phyloP scores from a whole-genome alignment of 2,797 vertebrate species.

The Aulostomus chinensis region DNA sequence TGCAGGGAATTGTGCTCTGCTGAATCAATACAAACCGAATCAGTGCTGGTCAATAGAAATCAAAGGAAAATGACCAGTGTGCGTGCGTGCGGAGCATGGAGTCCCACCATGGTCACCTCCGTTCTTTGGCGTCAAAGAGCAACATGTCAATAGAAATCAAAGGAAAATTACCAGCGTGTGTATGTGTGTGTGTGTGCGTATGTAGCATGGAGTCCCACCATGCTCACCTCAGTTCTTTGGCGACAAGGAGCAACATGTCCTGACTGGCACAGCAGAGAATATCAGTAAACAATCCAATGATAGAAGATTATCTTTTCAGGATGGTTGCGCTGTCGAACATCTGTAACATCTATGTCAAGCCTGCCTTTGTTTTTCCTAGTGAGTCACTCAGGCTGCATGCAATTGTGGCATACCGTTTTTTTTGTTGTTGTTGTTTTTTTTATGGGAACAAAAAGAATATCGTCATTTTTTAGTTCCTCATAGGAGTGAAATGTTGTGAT shows the following conservation, averaged over 20 bases:
- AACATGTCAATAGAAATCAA: slow-evolving; percentile 13
- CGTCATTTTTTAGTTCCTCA: slow-evolving; percentile 30
- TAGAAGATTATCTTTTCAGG: slow-evolving; percentile 14
- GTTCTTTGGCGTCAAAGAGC: slow-evolving; percentile 6
- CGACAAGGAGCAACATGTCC: slow-evolving; percentile 15
- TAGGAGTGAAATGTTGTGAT: slow-evolving; percentile 38
- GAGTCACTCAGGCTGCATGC: slow-evolving; percentile 30
- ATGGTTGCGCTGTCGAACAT: slow-evolving; percentile 26
- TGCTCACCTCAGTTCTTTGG: slow-evolving; percentile 9
- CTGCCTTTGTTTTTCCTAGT: slow-evolving; percentile 19
- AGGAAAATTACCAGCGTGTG: too few relatives aligned
- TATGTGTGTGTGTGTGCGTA: too few relatives aligned
- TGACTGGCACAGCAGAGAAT: slow-evolving; percentile 7
- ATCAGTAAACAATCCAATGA: slow-evolving; percentile 33
- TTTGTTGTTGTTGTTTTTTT: too few relatives aligned
- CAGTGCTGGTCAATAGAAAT: slow-evolving; percentile 68
- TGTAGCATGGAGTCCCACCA: neutral
- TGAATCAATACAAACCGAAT: slow-evolving; percentile 76
- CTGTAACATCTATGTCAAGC: slow-evolving; percentile 35
- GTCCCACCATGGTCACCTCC: slow-evolving; percentile 1
- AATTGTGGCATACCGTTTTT: slow-evolving; percentile 32
- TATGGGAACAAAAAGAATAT: slow-evolving; percentile 26
- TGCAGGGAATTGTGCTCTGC: slow-evolving; percentile 55
- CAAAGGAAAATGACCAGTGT: slow-evolving; percentile 47
- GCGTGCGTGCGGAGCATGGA: slow-evolving; percentile 3